Conservation (phyloP, 2,797 vertebrate species). For the Melanogrammus aeglefinus region DNA sequence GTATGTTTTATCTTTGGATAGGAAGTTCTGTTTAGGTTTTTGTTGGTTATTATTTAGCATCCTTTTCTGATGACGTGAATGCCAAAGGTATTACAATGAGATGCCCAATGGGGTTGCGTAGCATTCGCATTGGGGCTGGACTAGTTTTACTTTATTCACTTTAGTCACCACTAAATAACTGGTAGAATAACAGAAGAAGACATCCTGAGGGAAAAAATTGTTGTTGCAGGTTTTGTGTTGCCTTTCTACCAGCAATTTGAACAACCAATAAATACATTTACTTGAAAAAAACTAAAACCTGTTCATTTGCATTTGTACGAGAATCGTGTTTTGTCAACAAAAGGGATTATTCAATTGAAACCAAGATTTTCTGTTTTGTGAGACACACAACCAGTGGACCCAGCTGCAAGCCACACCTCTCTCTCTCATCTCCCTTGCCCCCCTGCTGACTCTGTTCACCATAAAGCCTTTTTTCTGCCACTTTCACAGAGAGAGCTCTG, state of each 20-base stretch:
- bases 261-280: conserved; percentile 4
- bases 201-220: no score
- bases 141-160: background rate
- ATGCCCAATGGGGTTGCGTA: background rate
- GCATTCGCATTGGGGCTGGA: background rate
- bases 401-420: background rate
- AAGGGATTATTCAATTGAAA: background rate
- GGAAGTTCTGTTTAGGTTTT: conserved; percentile 1
- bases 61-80: background rate
- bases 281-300: background rate
- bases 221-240: background rate
- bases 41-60: background rate
- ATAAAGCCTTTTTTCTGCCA: background rate
- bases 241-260: background rate
- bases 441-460: background rate
- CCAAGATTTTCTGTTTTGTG: no score
- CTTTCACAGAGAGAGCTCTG: background rate
- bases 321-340: background rate
- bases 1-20: background rate
- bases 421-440: background rate
- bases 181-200: background rate
- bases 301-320: background rate
- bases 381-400: background rate
- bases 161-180: background rate
- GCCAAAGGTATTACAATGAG: background rate